Base-by-base conservation (phyloP, 2,888 invertebrate species). In the Pyrrhosoma nymphula region DNA sequence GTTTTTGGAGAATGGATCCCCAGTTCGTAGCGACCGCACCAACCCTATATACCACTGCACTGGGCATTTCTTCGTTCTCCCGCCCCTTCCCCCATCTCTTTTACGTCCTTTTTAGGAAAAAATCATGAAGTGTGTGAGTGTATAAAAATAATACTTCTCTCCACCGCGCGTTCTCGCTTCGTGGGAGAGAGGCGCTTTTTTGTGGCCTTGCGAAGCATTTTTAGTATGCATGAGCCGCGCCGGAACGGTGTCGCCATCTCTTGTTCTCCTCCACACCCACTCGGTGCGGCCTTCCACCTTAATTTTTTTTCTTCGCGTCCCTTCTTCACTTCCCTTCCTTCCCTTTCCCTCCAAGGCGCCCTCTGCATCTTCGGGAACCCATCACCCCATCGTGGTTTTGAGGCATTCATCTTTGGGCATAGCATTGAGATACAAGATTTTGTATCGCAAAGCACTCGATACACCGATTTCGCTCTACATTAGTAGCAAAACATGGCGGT, bases 211-310 rank as follows among this genome's bases (percentile, higher is more conserved):
- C 26, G 35, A 35, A 82, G 82, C 82, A 35, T 82, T 82, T 60
- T 82, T 82, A 82, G 82, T 82, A 35, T 82, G 30, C 82, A 82
- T 82, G 35, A 82, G 82, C 82, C n/a, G n/a, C 26, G 82, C 26
- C 69, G 69, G 69, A n/a, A 69, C 26, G 69, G 6, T 8, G 69
- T 26, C 69, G 23, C 26, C 55, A 0, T 39, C 39, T 60, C 39
- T 10, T n/a, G 12, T 56, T 20, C 6, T 63, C 56, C 39, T 30
- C 20, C n/a, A 26, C 93, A 16, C 47, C 47, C 16, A 60, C 69
- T 47, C 30, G 47, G 47, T 60, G 60, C 60, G 12, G 55, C 89
- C 89, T n/a, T 23, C 2, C 6, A 69, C 55, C 55, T 8, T 47
- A 0, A 2, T n/a, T 26, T 89, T 8, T 55, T 35, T 4, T 20